These are phyloP conservation scores for Ageneiosus marmoratus DNA, from an alignment of 2,113 vertebrate species.

Conservation along the genomic window DNA sequence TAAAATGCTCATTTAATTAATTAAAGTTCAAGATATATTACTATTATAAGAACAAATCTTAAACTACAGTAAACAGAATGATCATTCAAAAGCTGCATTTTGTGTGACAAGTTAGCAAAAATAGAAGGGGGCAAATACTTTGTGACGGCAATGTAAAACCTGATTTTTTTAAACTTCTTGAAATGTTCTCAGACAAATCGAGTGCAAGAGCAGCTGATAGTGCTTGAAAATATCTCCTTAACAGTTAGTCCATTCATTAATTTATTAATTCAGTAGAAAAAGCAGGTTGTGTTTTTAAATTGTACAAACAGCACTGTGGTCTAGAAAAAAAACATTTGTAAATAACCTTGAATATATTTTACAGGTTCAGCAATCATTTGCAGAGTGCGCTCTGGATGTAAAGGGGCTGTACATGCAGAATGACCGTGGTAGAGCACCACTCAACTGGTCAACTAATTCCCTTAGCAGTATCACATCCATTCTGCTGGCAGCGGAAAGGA, in stretches of 20 bases:
- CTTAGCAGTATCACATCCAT: conserved; percentile 70
- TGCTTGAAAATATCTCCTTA: background rate
- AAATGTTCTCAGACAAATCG: background rate
- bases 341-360: background rate
- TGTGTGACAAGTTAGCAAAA: too few relatives aligned
- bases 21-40: too few relatives aligned
- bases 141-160: too few relatives aligned
- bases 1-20: too few relatives aligned
- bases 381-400: conserved; percentile 82
- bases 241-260: background rate
- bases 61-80: too few relatives aligned
- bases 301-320: background rate
- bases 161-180: too few relatives aligned
- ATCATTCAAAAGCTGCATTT: too few relatives aligned
- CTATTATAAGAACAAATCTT: too few relatives aligned
- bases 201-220: background rate
- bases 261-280: background rate
- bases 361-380: conserved; percentile 83
- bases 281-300: background rate
- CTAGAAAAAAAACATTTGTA: background rate
- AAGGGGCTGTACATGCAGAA: conserved; percentile 62
- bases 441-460: conserved; percentile 67
- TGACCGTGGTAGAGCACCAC: background rate
- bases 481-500: conserved; percentile 77
- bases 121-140: too few relatives aligned